phyloP scores from a whole-genome alignment of 2,888 invertebrate genomes.

The Lacanobia wlatinum region DNA sequence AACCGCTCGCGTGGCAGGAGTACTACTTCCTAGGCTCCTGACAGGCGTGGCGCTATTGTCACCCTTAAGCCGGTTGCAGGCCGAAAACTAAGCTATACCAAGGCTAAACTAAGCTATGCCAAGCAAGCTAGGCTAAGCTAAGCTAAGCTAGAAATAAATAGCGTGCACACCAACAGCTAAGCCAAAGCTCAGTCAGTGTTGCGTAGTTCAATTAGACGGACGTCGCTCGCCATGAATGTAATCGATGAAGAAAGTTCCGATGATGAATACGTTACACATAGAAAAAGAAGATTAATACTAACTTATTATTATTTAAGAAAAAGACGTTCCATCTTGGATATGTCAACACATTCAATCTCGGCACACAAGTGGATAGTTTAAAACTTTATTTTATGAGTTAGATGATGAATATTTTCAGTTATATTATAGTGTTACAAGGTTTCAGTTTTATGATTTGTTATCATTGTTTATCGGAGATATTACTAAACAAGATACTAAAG shows the following conservation, averaged over 20 bases:
- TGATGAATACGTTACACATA: slow-evolving; percentile 11
- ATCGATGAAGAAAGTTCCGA: slow-evolving; percentile 11
- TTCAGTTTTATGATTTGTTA: slow-evolving; percentile 9
- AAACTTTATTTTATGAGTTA: not conserved
- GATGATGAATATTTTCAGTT: not conserved
- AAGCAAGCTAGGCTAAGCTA: not conserved
- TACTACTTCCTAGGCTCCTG: no score
- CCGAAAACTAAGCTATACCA: not conserved
- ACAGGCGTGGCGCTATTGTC: no score
- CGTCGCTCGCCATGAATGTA: slow-evolving; percentile 2
- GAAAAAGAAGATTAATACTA: slow-evolving; percentile 13
- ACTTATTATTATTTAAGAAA: slow-evolving; percentile 14
- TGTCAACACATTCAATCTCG: slow-evolving; percentile 2
- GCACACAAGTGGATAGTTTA: not conserved
- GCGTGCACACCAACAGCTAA: not conserved
- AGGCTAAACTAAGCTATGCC: not conserved
- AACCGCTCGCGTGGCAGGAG: no score
- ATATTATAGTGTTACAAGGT: slow-evolving; percentile 9
- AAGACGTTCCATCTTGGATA: not conserved
- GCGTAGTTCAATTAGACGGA: slow-evolving; percentile 1
- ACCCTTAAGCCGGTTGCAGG: not conserved
- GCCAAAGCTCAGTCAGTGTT: slow-evolving; percentile 14
- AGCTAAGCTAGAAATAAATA: not conserved
- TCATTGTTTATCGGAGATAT: slow-evolving; percentile 6
- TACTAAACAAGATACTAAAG: slow-evolving; percentile 13